Evolutionary conservation across 1,140 invertebrate species (phyloP).

Genomic region (Pectinophora gossypiella): DNA sequence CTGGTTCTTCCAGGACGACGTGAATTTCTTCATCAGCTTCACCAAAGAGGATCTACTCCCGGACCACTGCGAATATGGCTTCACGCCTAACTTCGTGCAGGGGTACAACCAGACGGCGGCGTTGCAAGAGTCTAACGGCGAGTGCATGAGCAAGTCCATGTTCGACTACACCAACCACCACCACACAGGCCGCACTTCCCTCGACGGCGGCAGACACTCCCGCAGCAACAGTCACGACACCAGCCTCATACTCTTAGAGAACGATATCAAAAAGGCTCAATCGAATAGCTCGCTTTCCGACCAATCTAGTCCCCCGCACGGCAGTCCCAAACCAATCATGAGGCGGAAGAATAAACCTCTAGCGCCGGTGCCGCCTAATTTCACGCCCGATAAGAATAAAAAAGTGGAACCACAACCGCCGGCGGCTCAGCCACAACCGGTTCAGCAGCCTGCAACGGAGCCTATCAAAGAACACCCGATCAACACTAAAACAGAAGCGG

Average conservation of each 20-base stretch:
- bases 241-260: slow-evolving; percentile 69
- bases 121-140: slow-evolving; percentile 60
- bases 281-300: slow-evolving; percentile 82
- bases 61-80: slow-evolving; percentile 66
- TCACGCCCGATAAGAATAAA: slow-evolving; percentile 60
- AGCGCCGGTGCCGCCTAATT: slow-evolving; percentile 80
- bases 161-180: slow-evolving; percentile 44
- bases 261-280: slow-evolving; percentile 79
- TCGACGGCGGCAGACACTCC: slow-evolving; percentile 54
- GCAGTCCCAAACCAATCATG: slow-evolving; percentile 83
- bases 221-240: slow-evolving; percentile 74
- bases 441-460: slow-evolving; percentile 16
- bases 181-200: slow-evolving; percentile 9
- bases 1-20: slow-evolving; percentile 89
- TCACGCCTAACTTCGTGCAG: slow-evolving; percentile 50
- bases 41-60: slow-evolving; percentile 69
- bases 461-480: slow-evolving; percentile 31
- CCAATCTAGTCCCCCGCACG: slow-evolving; percentile 80
- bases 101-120: slow-evolving; percentile 59
- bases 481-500: slow-evolving; percentile 35
- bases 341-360: slow-evolving; percentile 82
- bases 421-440: slow-evolving; percentile 11
- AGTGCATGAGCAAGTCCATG: slow-evolving; percentile 75
- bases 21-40: slow-evolving; percentile 76
- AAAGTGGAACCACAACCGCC: slow-evolving; percentile 36